Base-by-base conservation (phyloP, 2,888 invertebrate genomes). In the Hecatera dysodea region DNA sequence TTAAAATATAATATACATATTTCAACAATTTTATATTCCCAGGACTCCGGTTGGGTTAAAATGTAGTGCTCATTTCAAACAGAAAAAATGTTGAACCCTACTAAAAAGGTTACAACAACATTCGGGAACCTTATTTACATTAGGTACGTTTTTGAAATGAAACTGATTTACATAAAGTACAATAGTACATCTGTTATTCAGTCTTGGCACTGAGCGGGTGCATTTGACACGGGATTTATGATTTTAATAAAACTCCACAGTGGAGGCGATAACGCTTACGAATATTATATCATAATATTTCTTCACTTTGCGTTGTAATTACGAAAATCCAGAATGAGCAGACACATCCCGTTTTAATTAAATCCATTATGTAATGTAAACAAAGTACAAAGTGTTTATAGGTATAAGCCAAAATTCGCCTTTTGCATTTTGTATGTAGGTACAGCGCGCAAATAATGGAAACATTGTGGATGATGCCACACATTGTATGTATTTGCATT, bases 201-300 rank as follows among this genome's bases (percentile, higher is more conserved):
- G 91, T 91, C 91, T 91, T 88, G 87, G 89, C 87, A 87, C 86
- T 87, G 86, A 91, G 90, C 94, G 93, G 93, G 92, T 96, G 95
- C 92, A 93, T 94, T 94, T 95, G 95, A 95, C 95, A 90, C 85
- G 86, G 91, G 93, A 95, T 96, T 96, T 96, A 96, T 95, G 92
- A 94, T 94, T 95, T 95, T 95, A 95, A 95, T 95, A 95, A 95
- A 95, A 95, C 92, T 90, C 88, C 83, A 81, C 86, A 88, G 90
- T 89, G 88, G 86, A 87, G 87, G 89, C 90, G 87, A 91, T 92
- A 90, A 91, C 89, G 90, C 88, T 92, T 89, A 91, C 89, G 89
- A 90, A 89, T 90, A 90, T 92, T 90, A 90, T 91, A 90, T 89
- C 87, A 88, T 88, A 87, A 88, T 89, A 89, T 89, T 91, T 88